Evolutionary conservation across 2,113 vertebrate genomes (phyloP), one percentile per base, ranked within the genome.

Genomic region (Copsychus sechellarum): DNA sequence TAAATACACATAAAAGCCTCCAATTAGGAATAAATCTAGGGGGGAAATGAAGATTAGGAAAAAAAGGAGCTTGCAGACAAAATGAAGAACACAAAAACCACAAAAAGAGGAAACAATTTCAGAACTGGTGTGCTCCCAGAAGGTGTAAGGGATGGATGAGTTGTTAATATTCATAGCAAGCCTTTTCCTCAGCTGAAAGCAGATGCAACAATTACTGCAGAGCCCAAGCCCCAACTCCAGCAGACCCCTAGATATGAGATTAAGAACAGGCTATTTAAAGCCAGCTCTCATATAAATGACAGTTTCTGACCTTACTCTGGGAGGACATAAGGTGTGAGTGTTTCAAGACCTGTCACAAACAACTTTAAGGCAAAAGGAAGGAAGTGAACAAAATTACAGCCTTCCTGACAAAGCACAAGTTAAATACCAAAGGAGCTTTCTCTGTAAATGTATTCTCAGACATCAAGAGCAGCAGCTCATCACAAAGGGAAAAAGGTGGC

Each of bases 81-180:
- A 92, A 96, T 51, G 80, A 72, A 92, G 86, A 92, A 93, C 60
- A 90, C 86, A 90, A 88, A 88, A 73, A 8, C 61, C 82, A 64
- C 2, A n/a, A 54, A 54, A 93, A 86, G 82, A 61, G 86, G 94
- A 74, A 97, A 96, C 76, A 62, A 40, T 90, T 88, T 92, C 84
- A 71, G 86, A 93, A 95, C 19, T 62, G 38, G 67, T 40, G 80
- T 74, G 95, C 40, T 95, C 94, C 95, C 95, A 96, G 91, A 96
- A 96, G 92, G 96, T 93, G 91, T 47, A 94, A 93, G 70, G 96
- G 92, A 95, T 86, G 94, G 95, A 70, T 92, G 96, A 88, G 76
- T 84, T 88, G 88, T 97, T 97, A 97, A 96, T 94, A 96, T 96
- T 96, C 96, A 96, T 60, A 38, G 88, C 94, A 90, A 96, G 88